phyloP scores from a whole-genome alignment of 2,113 vertebrate genomes.

The Potamarius usumacintae region DNA sequence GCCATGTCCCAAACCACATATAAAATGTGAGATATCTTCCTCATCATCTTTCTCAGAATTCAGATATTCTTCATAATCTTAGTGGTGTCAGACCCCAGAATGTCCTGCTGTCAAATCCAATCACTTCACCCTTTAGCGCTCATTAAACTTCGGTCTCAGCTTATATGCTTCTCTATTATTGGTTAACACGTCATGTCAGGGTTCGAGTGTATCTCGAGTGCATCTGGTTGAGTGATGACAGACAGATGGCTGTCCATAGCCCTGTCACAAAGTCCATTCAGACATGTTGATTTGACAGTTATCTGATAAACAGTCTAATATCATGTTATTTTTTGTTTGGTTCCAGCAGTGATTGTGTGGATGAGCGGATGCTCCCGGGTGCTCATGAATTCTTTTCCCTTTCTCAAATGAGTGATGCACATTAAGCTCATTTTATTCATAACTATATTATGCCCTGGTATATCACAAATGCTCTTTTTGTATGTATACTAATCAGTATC shows the following conservation, averaged over 20 bases:
- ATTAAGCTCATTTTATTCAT: not conserved
- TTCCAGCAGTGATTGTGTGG: not conserved
- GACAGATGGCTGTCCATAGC: conserved; percentile 28
- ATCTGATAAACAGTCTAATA: not conserved
- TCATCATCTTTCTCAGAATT: not conserved
- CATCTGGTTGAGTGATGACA: conserved; percentile 33
- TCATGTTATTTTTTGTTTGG: not conserved
- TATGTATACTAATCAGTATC: not conserved
- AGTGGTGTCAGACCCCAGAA: not conserved
- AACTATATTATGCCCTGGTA: not conserved
- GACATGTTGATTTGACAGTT: not conserved
- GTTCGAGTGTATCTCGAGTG: conserved; percentile 19
- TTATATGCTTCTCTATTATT: conserved; percentile 1
- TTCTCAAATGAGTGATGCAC: not conserved
- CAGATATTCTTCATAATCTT: not conserved
- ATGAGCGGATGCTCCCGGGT: not conserved
- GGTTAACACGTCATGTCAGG: conserved; percentile 5
- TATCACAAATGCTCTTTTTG: not conserved
- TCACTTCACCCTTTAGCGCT: not conserved
- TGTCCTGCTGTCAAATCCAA: not conserved
- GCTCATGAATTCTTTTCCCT: not conserved
- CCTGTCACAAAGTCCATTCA: conserved; percentile 1
- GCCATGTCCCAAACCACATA: no score
- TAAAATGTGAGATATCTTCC: no score
- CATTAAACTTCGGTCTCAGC: not conserved